A percentile compares a stretch with the other conserved stretches of the same genome.
Conservation (phyloP, 2,888 invertebrate genomes). For the Endotricha flammealis region DNA sequence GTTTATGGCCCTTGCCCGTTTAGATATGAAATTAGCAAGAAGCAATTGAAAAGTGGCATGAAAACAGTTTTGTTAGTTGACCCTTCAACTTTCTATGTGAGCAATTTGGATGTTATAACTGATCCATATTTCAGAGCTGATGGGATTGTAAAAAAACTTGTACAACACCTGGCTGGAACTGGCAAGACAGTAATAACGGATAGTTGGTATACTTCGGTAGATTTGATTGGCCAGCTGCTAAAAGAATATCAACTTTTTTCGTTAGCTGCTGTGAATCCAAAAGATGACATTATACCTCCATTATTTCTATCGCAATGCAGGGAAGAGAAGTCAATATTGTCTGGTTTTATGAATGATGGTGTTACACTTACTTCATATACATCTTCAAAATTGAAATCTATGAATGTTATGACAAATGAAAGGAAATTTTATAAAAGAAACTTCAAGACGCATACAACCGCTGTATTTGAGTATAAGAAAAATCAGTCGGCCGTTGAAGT, state of each 20-base stretch:
- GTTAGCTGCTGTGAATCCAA: constrained; percentile 49
- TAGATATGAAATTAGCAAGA: constrained; percentile 56
- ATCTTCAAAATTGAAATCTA: constrained; percentile 42
- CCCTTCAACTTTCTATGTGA: constrained; percentile 58
- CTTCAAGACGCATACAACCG: constrained; percentile 40
- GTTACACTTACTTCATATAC: constrained; percentile 53
- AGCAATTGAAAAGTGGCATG: constrained; percentile 52
- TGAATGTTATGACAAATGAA: constrained; percentile 56
- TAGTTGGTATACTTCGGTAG: constrained; percentile 54
- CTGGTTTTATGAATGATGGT: constrained; percentile 52
- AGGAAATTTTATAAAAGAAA: constrained; percentile 53
- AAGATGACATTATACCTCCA: constrained; percentile 53
- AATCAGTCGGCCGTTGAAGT: constrained; percentile 58
- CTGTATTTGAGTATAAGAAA: constrained; percentile 56
- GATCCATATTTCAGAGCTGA: constrained; percentile 51
- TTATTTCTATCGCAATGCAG: constrained; percentile 50
- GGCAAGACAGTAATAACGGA: constrained; percentile 56
- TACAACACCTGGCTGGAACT: constrained; percentile 54
- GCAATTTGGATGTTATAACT: constrained; percentile 62
- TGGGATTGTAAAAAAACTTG: constrained; percentile 51
- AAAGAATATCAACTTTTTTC: constrained; percentile 47
- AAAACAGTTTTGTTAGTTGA: constrained; percentile 63
- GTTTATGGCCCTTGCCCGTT: constrained; percentile 67
- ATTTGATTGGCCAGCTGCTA: constrained; percentile 42
- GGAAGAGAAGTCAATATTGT: constrained; percentile 42